Conservation (phyloP, 1,140 invertebrate genomes). For the Dendrolimus kikuchii region DNA sequence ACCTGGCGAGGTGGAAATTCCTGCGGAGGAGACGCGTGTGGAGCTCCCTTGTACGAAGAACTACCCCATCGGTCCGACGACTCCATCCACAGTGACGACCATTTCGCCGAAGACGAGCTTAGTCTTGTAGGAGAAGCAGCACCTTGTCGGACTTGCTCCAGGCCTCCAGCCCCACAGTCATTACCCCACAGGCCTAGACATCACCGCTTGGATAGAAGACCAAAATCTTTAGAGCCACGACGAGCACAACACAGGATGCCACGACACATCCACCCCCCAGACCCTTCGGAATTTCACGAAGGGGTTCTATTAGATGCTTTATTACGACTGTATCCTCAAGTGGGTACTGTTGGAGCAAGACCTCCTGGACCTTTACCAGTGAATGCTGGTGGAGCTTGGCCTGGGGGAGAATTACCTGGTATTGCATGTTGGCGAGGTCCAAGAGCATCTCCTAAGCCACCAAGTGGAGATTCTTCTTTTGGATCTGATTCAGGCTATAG, state of each 20-base stretch:
- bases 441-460: slow-evolving; percentile 56
- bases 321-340: slow-evolving; percentile 75
- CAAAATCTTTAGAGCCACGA: slow-evolving; percentile 55
- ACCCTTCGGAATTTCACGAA: slow-evolving; percentile 71
- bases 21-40: slow-evolving; percentile 52
- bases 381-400: slow-evolving; percentile 51
- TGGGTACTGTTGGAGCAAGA: slow-evolving; percentile 64
- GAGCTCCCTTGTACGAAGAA: slow-evolving; percentile 66
- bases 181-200: slow-evolving; percentile 55
- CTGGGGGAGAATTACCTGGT: slow-evolving; percentile 55
- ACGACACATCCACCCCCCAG: slow-evolving; percentile 52
- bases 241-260: slow-evolving; percentile 54
- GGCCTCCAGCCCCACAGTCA: slow-evolving; percentile 49
- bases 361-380: slow-evolving; percentile 48
- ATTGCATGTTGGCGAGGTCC: slow-evolving; percentile 62
- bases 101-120: slow-evolving; percentile 69
- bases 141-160: slow-evolving; percentile 54
- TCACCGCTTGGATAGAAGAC: slow-evolving; percentile 53
- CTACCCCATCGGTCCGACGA: slow-evolving; percentile 61
- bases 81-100: slow-evolving; percentile 65
- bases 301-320: slow-evolving; percentile 73
- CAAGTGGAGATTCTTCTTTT: slow-evolving; percentile 69
- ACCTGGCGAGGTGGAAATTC: slow-evolving; percentile 53
- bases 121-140: slow-evolving; percentile 67
- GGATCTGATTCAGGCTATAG: slow-evolving; percentile 74